A percentile compares a stretch with the other conserved stretches of the same genome.
These are phyloP conservation scores for Microdon myrmicae DNA, from an alignment of 2,888 invertebrate genomes.

Conservation along the genomic window DNA sequence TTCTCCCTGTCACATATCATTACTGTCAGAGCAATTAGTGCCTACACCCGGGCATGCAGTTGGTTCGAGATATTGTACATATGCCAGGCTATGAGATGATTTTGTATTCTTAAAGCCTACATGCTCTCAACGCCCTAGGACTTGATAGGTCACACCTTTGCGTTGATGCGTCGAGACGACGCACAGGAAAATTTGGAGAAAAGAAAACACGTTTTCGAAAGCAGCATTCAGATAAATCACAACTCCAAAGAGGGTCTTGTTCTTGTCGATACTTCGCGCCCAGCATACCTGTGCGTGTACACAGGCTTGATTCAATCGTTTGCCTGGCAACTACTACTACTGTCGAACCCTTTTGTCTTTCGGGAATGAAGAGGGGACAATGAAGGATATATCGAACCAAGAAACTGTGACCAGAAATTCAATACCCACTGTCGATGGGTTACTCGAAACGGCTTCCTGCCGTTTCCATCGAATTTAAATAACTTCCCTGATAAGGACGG, in stretches of 20 bases:
- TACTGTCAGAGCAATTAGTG: constrained; percentile 51
- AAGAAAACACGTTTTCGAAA: constrained; percentile 30
- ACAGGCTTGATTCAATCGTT: too few species aligned
- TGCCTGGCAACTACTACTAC: constrained; percentile 49
- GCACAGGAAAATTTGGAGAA: constrained; percentile 27
- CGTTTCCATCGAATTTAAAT: constrained; percentile 42
- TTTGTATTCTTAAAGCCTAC: constrained; percentile 45
- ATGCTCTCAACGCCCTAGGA: constrained; percentile 18
- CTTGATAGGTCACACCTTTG: constrained; percentile 42
- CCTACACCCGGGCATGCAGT: constrained; percentile 19
- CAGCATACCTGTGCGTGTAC: constrained; percentile 16
- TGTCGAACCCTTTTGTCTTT: constrained; percentile 34
- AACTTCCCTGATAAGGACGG: constrained; percentile 43
- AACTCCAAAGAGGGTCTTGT: constrained; percentile 35
- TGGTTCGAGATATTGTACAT: not conserved
- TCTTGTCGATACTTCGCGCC: constrained; percentile 11
- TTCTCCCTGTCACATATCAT: constrained; percentile 52
- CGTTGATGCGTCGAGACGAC: too few species aligned
- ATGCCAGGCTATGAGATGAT: constrained; percentile 9
- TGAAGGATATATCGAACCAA: not conserved
- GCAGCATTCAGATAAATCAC: constrained; percentile 46
- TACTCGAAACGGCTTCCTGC: constrained; percentile 40
- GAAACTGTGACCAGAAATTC: constrained; percentile 39
- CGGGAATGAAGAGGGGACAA: not conserved
- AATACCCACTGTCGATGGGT: constrained; percentile 25